phyloP scores from a whole-genome alignment of 2,888 invertebrate genomes.

The Trachelus iudaicus region DNA sequence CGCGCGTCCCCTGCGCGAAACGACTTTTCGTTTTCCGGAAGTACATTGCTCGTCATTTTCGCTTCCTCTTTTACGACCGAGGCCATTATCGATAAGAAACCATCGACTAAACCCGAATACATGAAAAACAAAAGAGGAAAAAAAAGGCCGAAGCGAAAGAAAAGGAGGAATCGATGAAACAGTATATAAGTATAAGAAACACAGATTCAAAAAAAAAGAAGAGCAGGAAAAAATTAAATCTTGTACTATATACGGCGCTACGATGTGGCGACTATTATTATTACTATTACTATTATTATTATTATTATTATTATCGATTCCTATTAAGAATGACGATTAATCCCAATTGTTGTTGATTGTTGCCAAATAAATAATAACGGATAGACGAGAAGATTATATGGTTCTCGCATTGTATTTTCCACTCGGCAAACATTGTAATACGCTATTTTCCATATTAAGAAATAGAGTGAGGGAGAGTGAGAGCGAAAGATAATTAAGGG shows the following conservation, averaged over 20 bases:
- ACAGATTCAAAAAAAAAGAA: neutral
- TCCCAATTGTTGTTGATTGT: slow-evolving; percentile 64
- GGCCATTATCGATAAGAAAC: neutral
- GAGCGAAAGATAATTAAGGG: slow-evolving; percentile 10
- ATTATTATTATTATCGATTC: slow-evolving; percentile 7
- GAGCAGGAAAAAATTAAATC: neutral
- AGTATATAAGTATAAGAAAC: neutral
- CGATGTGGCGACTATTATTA: neutral
- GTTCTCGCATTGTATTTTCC: slow-evolving; percentile 49
- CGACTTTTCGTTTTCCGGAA: neutral
- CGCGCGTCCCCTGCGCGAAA: neutral
- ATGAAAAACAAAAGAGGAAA: neutral
- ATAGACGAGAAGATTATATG: slow-evolving; percentile 18
- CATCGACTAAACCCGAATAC: neutral
- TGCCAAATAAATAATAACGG: slow-evolving; percentile 59
- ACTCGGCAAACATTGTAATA: slow-evolving; percentile 52
- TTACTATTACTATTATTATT: slow-evolving; percentile 10
- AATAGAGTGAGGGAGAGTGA: slow-evolving; percentile 9
- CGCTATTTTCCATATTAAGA: slow-evolving; percentile 55
- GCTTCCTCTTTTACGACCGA: neutral
- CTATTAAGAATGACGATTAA: slow-evolving; percentile 27
- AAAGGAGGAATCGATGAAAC: neutral
- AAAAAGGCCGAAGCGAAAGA: neutral
- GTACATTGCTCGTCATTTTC: neutral
- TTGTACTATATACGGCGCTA: neutral